Evolutionary conservation across 2,113 vertebrate genomes (phyloP).

Genomic region (Rostratula benghalensis): DNA sequence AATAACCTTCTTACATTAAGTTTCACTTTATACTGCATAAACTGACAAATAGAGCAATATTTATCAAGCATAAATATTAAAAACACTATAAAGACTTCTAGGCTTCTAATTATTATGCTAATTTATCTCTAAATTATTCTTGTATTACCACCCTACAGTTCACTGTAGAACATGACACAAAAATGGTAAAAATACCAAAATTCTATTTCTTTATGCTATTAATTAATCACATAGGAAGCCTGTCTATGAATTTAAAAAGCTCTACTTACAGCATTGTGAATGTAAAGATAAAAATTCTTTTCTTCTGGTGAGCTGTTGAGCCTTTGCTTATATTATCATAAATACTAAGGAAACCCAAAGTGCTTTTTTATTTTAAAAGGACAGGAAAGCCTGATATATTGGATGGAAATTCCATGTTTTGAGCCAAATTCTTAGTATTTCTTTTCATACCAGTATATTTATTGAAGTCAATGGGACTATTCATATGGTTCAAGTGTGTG

Average conservation of each 20-base stretch:
- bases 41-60: conserved; percentile 71
- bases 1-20: conserved; percentile 62
- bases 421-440: background rate
- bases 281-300: conserved; percentile 13
- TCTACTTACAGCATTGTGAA: background rate
- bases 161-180: conserved; percentile 40
- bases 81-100: conserved; percentile 67
- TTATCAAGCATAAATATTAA: conserved; percentile 74
- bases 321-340: background rate
- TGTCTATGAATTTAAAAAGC: background rate
- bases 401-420: background rate
- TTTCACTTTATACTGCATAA: conserved; percentile 69
- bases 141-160: conserved; percentile 29
- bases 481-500: background rate
- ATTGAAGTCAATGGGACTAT: background rate
- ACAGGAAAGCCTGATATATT: background rate
- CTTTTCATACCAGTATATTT: background rate
- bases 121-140: conserved; percentile 69
- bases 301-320: conserved; percentile 4
- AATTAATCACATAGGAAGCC: conserved; percentile 32
- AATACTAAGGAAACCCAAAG: conserved; percentile 3
- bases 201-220: conserved; percentile 23
- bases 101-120: conserved; percentile 72
- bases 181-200: conserved; percentile 41
- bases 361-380: background rate